Conservation (phyloP, 2,888 invertebrate genomes). For the Eustalomyia histrio region DNA sequence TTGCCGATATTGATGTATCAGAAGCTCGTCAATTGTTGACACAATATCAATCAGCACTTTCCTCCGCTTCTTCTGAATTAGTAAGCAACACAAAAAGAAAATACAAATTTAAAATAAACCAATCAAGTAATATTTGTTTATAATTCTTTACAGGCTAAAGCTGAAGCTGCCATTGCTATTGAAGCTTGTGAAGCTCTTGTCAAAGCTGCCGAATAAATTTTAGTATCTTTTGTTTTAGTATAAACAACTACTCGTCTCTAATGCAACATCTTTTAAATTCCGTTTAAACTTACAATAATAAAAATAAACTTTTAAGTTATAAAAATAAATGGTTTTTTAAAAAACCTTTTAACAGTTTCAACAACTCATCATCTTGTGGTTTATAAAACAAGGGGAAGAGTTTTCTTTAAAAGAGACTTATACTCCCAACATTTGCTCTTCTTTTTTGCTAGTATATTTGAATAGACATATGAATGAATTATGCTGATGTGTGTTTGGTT, state of each 20-base stretch:
- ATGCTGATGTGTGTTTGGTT: neutral
- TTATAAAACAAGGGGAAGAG: neutral
- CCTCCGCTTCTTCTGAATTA: slow-evolving; percentile 89
- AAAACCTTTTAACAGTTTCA: slow-evolving; percentile 19
- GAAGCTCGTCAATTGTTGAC: slow-evolving; percentile 91
- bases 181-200: slow-evolving; percentile 97
- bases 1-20: slow-evolving; percentile 89
- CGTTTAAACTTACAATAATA: slow-evolving; percentile 34
- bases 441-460: neutral
- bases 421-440: neutral
- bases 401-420: neutral
- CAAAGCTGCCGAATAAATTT: slow-evolving; percentile 86
- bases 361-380: neutral
- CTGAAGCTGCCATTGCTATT: slow-evolving; percentile 95
- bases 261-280: slow-evolving; percentile 47
- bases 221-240: slow-evolving; percentile 37
- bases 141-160: slow-evolving; percentile 82
- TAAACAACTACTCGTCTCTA: slow-evolving; percentile 20
- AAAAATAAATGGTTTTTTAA: slow-evolving; percentile 42
- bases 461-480: neutral
- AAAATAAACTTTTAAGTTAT: slow-evolving; percentile 33
- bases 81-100: slow-evolving; percentile 78
- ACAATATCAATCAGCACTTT: slow-evolving; percentile 90
- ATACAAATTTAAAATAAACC: neutral
- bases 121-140: slow-evolving; percentile 2